These are phyloP conservation scores for Stigmatopora nigra DNA, from an alignment of 2,113 vertebrate species.

Conservation along the genomic window DNA sequence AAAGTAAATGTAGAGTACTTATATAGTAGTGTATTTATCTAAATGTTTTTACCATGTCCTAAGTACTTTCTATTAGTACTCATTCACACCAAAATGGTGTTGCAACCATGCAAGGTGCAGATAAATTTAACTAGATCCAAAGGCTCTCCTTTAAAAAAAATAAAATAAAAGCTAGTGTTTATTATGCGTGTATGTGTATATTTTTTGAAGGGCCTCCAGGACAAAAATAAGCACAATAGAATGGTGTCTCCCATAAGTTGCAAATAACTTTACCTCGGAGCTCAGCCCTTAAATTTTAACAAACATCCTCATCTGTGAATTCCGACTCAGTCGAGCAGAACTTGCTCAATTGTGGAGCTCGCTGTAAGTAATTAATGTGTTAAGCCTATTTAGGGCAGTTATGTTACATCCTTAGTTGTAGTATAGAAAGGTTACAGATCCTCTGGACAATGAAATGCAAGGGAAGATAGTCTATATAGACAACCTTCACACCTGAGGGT, in stretches of 20 bases:
- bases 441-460: constrained; percentile 6
- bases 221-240: not conserved
- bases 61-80: no score
- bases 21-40: no score
- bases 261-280: not conserved
- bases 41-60: no score
- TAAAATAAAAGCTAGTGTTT: not conserved
- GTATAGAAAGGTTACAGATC: constrained; percentile 7
- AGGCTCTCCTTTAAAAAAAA: no score
- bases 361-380: constrained; percentile 1
- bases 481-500: not conserved
- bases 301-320: constrained; percentile 2
- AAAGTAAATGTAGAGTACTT: not conserved
- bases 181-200: not conserved
- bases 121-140: no score
- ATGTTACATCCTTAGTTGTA: not conserved
- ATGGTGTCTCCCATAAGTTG: not conserved
- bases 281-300: not conserved
- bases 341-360: not conserved
- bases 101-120: no score
- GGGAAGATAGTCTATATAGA: not conserved
- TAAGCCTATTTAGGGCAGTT: constrained; percentile 6
- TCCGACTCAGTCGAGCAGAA: not conserved
- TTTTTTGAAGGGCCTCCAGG: not conserved
- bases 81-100: no score